Conservation (phyloP, 2,888 invertebrate species). For the Chymomyza fuscimana region DNA sequence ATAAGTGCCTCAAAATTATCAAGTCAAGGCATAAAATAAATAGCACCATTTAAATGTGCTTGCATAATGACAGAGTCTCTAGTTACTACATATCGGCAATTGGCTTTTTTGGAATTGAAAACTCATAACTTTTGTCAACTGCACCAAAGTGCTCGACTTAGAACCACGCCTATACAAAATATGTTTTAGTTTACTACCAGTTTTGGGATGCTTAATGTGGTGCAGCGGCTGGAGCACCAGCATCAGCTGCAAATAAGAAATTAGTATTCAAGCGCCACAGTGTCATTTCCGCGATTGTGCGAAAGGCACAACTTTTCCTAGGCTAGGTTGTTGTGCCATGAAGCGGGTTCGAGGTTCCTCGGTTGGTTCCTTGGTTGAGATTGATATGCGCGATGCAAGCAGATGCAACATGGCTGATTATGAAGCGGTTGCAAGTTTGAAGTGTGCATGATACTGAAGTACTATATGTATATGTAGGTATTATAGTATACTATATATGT, state of each 20-base stretch:
- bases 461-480: no score
- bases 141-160: constrained; percentile 14
- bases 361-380: constrained; percentile 17
- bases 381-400: constrained; percentile 52
- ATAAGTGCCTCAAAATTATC: no score
- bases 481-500: no score
- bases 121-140: constrained; percentile 65
- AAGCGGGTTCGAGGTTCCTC: constrained; percentile 18
- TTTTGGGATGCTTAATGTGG: constrained; percentile 13
- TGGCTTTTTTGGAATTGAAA: constrained; percentile 33
- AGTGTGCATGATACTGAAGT: constrained; percentile 23
- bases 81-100: no score
- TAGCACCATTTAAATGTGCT: no score
- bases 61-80: no score
- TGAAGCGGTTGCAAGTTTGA: constrained; percentile 29
- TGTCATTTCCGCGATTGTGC: no score
- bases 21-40: no score
- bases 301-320: no score
- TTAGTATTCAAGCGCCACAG: constrained; percentile 78
- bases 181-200: constrained; percentile 62
- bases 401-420: constrained; percentile 60
- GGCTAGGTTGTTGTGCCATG: no score
- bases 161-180: constrained; percentile 52
- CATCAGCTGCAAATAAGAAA: constrained; percentile 76
- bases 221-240: constrained; percentile 17